Evolutionary conservation across 2,888 invertebrate genomes (phyloP).

Genomic region (Drosophila tanythrix): DNA sequence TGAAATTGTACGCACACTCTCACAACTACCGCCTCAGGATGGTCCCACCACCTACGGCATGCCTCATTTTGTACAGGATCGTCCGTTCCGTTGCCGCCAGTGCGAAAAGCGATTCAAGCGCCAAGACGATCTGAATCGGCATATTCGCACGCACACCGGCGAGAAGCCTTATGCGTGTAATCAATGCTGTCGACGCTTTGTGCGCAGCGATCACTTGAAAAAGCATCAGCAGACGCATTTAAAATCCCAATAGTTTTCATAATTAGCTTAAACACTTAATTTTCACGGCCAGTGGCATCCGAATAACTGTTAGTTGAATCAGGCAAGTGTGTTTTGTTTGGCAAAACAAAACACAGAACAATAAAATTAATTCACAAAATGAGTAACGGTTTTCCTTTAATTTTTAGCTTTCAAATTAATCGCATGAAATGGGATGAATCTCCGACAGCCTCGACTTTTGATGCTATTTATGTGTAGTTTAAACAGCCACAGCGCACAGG

Average conservation of each 20-base stretch:
- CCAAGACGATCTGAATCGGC: constrained; percentile 83
- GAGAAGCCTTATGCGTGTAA: constrained; percentile 81
- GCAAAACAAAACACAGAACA: constrained; percentile 66
- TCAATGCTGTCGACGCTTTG: constrained; percentile 79
- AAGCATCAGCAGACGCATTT: constrained; percentile 82
- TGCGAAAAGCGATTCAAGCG: constrained; percentile 81
- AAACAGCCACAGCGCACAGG: background rate
- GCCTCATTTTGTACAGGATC: constrained; percentile 73
- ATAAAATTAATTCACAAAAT: constrained; percentile 70
- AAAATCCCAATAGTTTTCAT: constrained; percentile 70
- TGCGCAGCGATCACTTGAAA: constrained; percentile 82
- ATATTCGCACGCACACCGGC: constrained; percentile 81
- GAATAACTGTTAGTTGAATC: constrained; percentile 69
- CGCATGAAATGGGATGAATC: background rate
- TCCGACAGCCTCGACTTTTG: background rate
- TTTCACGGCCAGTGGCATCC: constrained; percentile 68
- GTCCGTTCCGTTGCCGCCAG: constrained; percentile 75
- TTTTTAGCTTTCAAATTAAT: background rate
- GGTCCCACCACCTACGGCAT: constrained; percentile 73
- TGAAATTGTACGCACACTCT: constrained; percentile 62
- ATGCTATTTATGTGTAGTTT: background rate
- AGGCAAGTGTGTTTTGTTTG: constrained; percentile 59
- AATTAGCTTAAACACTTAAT: constrained; percentile 44
- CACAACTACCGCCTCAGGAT: constrained; percentile 68
- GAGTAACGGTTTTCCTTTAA: background rate